phyloP scores from a whole-genome alignment of 37 sponge, comb jelly and placozoan genomes.

The Spongia lamella region DNA sequence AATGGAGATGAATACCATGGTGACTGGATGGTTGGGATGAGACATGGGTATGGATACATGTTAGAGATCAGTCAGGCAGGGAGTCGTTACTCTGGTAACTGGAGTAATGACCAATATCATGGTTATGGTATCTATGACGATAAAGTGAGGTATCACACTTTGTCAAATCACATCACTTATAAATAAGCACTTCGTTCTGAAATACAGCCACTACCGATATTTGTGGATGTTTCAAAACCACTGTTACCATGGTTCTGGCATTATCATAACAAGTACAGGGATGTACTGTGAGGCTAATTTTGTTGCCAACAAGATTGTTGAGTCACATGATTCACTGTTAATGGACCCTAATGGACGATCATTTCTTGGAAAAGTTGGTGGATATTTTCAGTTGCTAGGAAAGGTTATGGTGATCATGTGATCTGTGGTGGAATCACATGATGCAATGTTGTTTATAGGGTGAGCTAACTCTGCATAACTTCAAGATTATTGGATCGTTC shows the following conservation, averaged over 20 bases:
- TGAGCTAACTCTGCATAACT: no score
- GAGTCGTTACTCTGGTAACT: slow-evolving; percentile 65
- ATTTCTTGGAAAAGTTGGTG: slow-evolving; percentile 69
- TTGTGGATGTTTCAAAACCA: slow-evolving; percentile 79
- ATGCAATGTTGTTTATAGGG: slow-evolving; percentile 6
- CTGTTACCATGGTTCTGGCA: slow-evolving; percentile 53
- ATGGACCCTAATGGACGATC: slow-evolving; percentile 62
- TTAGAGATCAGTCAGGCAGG: slow-evolving; percentile 53
- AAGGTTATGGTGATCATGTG: slow-evolving; percentile 48
- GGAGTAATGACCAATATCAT: slow-evolving; percentile 59
- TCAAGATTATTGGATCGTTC: no score
- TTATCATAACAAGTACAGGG: slow-evolving; percentile 61
- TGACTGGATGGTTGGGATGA: slow-evolving; percentile 51
- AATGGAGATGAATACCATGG: slow-evolving; percentile 79
- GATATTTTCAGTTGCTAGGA: slow-evolving; percentile 63
- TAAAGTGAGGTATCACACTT: slow-evolving; percentile 43
- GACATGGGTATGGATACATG: slow-evolving; percentile 60
- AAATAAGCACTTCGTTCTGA: not conserved
- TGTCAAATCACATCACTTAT: not conserved
- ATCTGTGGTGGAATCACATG: not conserved
- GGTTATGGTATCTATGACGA: slow-evolving; percentile 86
- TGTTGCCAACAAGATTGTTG: slow-evolving; percentile 49
- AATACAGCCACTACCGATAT: slow-evolving; percentile 55
- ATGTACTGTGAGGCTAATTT: slow-evolving; percentile 72
- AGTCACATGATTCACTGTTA: slow-evolving; percentile 69